Base-by-base conservation (phyloP, 2,797 vertebrate species). In the Furcifer pardalis region DNA sequence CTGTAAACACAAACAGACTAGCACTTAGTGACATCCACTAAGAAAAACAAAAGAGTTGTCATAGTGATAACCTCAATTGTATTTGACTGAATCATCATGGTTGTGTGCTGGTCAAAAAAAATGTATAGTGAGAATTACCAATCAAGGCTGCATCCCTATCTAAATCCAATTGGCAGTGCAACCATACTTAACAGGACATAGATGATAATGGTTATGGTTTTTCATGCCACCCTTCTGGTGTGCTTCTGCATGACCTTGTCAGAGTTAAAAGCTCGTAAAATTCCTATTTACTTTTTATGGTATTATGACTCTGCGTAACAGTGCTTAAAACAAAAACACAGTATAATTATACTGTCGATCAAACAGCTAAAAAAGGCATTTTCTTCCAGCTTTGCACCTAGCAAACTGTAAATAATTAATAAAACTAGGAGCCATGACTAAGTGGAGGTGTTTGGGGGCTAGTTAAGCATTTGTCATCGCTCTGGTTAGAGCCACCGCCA, bases 401-500 rank as follows among this genome's bases (percentile, higher is more conserved):
- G 92, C 92, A 95, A 95, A 91, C 87, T 95, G 94, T 96, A 96
- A 96, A 95, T 96, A 95, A 96, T 96, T 94, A 94, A 94, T 94
- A 94, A 94, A 96, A 96, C 96, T 92, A 95, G 91, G 93, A 96
- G 93, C 94, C 94, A 92, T 91, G 93, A 92, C 92, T 94, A 96
- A 96, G 92, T 95, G 94, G 92, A 94, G 82, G 92, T 90, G 80
- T 95, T 93, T 87, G 25, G 92, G 93, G 92, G 91, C 93, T 95
- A 91, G 95, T 96, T 96, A 96, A 95, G 88, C 91, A 88, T 92
- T 95, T 95, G 92, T 94, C 94, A 93, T 46, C 82, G 83, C 15
- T 49, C 84, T 56, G 89, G 89, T 94, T 94, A 91, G 86, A 93
- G 91, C 0, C 81, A 89, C 88, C 89, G 7, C 46, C 76, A 44